phyloP scores from a whole-genome alignment of 2,888 invertebrate species.

The Lumbricus terrestris region DNA sequence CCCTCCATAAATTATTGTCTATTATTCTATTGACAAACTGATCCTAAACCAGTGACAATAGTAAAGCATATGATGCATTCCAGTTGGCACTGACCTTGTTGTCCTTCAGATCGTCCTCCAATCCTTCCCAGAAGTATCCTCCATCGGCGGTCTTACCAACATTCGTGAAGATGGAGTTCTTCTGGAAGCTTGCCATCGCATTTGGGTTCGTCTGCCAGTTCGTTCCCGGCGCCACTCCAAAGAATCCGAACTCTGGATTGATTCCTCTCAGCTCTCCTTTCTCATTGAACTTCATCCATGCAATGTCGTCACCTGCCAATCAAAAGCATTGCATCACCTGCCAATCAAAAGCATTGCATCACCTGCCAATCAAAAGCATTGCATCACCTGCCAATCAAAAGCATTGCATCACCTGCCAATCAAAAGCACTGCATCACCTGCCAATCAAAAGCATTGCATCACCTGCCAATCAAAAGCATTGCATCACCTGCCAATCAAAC shows the following conservation, averaged over 20 bases:
- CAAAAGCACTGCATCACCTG: too few relatives aligned
- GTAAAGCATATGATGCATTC: background rate
- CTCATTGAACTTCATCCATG: constrained; percentile 46
- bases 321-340: background rate
- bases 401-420: background rate
- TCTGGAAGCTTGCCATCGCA: constrained; percentile 41
- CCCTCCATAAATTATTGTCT: too few relatives aligned
- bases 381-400: background rate
- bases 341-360: background rate
- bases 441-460: constrained; percentile 30
- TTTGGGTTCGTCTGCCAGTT: constrained; percentile 43
- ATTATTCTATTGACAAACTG: too few relatives aligned
- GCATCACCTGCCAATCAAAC: too few relatives aligned
- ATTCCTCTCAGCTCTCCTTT: constrained; percentile 43
- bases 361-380: background rate
- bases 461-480: constrained; percentile 26
- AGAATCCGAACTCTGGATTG: constrained; percentile 46
- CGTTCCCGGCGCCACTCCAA: constrained; percentile 45
- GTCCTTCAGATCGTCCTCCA: constrained; percentile 40
- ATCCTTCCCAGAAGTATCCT: constrained; percentile 44
- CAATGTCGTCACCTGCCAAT: constrained; percentile 43
- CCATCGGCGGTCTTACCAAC: constrained; percentile 44
- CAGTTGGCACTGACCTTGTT: constrained; percentile 4
- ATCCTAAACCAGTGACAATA: too few relatives aligned
- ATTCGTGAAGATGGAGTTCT: constrained; percentile 46